Percentiles rank a stretch among this genome's conserved stretches.
Evolutionary conservation across 2,888 invertebrate genomes (phyloP).

Genomic region (Lomographa bimaculata): DNA sequence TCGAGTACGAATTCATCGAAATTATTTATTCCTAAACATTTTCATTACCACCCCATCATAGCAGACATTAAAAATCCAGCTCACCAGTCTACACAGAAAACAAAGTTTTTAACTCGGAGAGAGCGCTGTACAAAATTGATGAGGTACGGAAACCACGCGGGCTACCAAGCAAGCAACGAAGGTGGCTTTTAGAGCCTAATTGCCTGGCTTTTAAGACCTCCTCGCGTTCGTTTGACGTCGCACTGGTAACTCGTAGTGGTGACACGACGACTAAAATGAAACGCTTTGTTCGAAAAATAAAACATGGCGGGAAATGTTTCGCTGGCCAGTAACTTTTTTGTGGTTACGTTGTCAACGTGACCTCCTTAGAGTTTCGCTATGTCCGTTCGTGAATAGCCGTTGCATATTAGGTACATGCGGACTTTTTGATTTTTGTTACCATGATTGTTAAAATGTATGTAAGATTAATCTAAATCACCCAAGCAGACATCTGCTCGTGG

Average conservation of each 20-base stretch:
- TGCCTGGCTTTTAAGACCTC: constrained; percentile 83
- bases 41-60: no score
- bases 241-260: constrained; percentile 41
- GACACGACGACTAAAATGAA: constrained; percentile 51
- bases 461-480: no score
- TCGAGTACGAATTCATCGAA: no score
- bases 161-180: constrained; percentile 65
- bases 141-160: constrained; percentile 72
- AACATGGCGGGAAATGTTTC: constrained; percentile 6
- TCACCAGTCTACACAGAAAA: constrained; percentile 37
- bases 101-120: constrained; percentile 65
- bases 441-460: no score
- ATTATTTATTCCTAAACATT: no score
- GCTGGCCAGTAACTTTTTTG: constrained; percentile 6
- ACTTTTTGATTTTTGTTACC: no score
- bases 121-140: constrained; percentile 80
- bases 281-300: constrained; percentile 29
- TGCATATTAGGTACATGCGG: no score
- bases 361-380: no score
- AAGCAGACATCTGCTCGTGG: no score
- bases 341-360: no score
- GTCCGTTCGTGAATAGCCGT: no score
- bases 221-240: constrained; percentile 76
- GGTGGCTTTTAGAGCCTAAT: constrained; percentile 83
- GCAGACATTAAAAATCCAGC: constrained; percentile 28